These are phyloP conservation scores for Megaceryle maxima DNA, from an alignment of 2,113 vertebrate genomes.

Conservation along the genomic window DNA sequence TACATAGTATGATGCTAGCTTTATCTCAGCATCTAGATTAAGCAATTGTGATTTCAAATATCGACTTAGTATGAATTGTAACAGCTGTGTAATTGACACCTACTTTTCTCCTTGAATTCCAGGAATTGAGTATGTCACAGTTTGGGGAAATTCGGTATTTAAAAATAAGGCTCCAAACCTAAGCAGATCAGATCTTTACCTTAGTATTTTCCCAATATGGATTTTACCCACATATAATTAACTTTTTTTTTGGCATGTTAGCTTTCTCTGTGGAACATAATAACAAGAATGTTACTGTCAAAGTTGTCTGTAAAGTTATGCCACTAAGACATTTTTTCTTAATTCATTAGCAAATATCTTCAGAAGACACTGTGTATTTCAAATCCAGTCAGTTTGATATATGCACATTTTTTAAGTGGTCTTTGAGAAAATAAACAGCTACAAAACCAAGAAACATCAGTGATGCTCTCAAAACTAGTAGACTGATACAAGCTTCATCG, in stretches of 20 bases:
- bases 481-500: background rate
- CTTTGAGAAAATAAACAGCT: background rate
- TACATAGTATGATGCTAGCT: background rate
- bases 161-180: background rate
- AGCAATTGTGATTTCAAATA: background rate
- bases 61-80: background rate
- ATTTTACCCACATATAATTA: background rate
- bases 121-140: background rate
- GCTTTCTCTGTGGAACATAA: background rate
- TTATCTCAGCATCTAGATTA: background rate
- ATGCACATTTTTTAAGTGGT: background rate
- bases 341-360: background rate
- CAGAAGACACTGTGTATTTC: background rate
- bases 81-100: background rate
- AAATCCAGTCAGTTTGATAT: background rate
- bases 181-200: background rate
- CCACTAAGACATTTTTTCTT: background rate
- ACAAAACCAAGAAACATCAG: background rate
- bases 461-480: background rate
- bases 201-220: background rate
- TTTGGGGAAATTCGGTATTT: background rate
- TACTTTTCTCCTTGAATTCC: background rate
- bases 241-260: background rate
- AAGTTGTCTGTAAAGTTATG: background rate
- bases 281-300: background rate